Conservation (phyloP, 2,888 invertebrate genomes). For the Leptinotarsa peninsularis region DNA sequence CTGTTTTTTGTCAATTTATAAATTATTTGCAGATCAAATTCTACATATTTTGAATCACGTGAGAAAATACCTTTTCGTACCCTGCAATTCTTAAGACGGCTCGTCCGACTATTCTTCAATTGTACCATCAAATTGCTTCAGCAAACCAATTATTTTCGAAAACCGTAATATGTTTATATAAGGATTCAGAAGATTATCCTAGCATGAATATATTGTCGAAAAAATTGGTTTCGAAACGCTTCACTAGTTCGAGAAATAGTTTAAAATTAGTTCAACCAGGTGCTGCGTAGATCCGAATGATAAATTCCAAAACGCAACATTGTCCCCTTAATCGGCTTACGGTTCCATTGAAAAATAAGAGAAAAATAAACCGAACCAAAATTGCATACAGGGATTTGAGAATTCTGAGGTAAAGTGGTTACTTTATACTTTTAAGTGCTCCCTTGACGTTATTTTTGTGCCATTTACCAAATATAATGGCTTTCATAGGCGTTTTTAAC, state of each 20-base stretch:
- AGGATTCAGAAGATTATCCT: constrained; percentile 35
- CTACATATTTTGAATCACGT: not conserved
- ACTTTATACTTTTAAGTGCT: constrained; percentile 51
- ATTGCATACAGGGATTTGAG: constrained; percentile 49
- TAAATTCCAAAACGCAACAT: constrained; percentile 52
- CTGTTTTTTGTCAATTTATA: too few relatives aligned
- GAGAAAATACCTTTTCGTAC: not conserved
- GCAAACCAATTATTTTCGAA: constrained; percentile 28
- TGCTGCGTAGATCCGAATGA: constrained; percentile 47
- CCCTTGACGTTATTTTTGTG: constrained; percentile 53
- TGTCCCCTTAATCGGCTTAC: constrained; percentile 56
- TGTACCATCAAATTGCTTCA: constrained; percentile 19
- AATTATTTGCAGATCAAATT: not conserved
- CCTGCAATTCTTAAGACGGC: constrained; percentile 1
- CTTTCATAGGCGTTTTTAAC: constrained; percentile 11
- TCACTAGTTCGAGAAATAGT: constrained; percentile 45
- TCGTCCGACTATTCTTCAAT: not conserved
- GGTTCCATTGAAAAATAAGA: constrained; percentile 37
- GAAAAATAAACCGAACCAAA: constrained; percentile 45
- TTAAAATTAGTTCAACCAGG: constrained; percentile 52
- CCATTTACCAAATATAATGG: constrained; percentile 43
- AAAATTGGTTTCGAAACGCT: constrained; percentile 46
- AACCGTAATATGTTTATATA: constrained; percentile 33
- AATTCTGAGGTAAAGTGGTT: constrained; percentile 47
- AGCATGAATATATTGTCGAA: constrained; percentile 43